phyloP scores from a whole-genome alignment of 2,888 invertebrate species.

The Maniola hyperantus region DNA sequence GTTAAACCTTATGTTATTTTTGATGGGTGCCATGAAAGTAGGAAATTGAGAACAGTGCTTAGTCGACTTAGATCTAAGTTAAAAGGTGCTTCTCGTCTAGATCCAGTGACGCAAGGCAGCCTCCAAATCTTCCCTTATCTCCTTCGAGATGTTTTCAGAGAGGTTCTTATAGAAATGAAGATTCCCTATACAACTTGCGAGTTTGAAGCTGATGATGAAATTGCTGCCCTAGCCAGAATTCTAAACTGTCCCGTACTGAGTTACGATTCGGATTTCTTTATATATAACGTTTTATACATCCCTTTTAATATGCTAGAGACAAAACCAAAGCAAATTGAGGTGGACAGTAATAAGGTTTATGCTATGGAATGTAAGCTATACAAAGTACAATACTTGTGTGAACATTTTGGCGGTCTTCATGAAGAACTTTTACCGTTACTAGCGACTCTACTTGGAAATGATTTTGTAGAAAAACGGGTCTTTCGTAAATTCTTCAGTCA shows the following conservation, averaged over 20 bases:
- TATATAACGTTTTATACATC: conserved; percentile 92
- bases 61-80: conserved; percentile 84
- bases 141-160: conserved; percentile 88
- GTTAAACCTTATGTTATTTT: conserved; percentile 88
- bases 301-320: conserved; percentile 87
- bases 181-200: conserved; percentile 88
- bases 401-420: conserved; percentile 85
- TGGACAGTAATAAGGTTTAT: conserved; percentile 57
- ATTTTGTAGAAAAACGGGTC: conserved; percentile 87
- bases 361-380: conserved; percentile 88
- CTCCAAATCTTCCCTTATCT: conserved; percentile 88
- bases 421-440: conserved; percentile 88
- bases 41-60: conserved; percentile 86
- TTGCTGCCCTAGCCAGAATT: conserved; percentile 90
- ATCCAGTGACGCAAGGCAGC: conserved; percentile 79
- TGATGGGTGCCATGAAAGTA: conserved; percentile 89
- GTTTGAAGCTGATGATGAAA: conserved; percentile 95
- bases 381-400: conserved; percentile 86
- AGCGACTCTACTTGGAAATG: conserved; percentile 94
- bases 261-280: conserved; percentile 97
- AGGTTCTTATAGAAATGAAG: conserved; percentile 85
- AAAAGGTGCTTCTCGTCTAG: conserved; percentile 79
- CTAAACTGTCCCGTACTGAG: conserved; percentile 94
- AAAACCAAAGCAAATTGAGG: conserved; percentile 59
- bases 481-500: conserved; percentile 88